Percentiles rank a stretch among this genome's conserved stretches.
These are phyloP conservation scores for Platynereis dumerilii DNA, from an alignment of 2,888 invertebrate species.

Conservation along the genomic window DNA sequence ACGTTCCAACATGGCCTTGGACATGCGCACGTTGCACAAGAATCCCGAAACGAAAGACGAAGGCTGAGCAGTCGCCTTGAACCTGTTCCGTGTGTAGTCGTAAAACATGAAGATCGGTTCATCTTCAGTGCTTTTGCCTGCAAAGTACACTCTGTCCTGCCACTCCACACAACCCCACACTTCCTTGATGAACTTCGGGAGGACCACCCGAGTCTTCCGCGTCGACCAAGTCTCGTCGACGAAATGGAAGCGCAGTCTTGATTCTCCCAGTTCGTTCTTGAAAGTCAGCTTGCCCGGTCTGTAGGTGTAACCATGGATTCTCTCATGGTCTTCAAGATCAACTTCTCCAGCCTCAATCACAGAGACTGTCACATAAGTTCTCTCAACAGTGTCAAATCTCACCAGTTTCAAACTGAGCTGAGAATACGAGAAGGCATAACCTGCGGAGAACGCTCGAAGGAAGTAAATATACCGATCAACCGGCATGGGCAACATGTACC, in stretches of 20 bases:
- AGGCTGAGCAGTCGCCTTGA: constrained; percentile 14
- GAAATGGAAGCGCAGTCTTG: constrained; percentile 16
- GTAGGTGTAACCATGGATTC: constrained; percentile 22
- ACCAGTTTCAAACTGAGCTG: constrained; percentile 12
- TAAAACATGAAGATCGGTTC: constrained; percentile 19
- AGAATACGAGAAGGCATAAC: constrained; percentile 16
- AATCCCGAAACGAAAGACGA: constrained; percentile 16
- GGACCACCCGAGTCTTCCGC: neutral
- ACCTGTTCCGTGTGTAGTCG: constrained; percentile 8
- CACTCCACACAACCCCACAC: constrained; percentile 23
- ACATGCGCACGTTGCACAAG: constrained; percentile 15
- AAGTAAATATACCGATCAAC: constrained; percentile 21
- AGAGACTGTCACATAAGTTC: neutral
- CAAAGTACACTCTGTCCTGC: constrained; percentile 20
- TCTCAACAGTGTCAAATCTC: constrained; percentile 16
- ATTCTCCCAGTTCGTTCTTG: constrained; percentile 21
- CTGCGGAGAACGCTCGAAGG: constrained; percentile 12
- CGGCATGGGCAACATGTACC: constrained; percentile 27
- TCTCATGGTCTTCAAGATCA: constrained; percentile 17
- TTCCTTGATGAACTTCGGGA: constrained; percentile 20
- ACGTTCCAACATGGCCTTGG: neutral
- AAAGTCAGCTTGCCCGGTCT: constrained; percentile 5
- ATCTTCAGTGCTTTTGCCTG: constrained; percentile 12
- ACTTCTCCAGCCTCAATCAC: constrained; percentile 18
- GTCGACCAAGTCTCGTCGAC: neutral